Conservation (phyloP, 2,113 vertebrate genomes). For the Choloepus hoffmanni region DNA sequence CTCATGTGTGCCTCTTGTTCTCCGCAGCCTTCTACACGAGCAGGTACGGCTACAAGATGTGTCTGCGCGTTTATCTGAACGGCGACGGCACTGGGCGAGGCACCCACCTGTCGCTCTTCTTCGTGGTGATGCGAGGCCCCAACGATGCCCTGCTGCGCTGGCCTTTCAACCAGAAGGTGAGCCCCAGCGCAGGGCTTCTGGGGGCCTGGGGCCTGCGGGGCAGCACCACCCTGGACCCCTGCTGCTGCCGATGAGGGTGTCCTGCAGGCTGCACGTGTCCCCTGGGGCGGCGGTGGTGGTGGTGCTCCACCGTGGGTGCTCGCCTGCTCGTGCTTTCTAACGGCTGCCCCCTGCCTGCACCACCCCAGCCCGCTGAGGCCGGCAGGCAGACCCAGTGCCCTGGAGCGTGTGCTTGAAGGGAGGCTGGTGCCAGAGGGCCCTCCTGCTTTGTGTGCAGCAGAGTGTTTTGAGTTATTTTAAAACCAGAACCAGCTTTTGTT, state of each 20-base stretch:
- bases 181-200: too few relatives aligned
- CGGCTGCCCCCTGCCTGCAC: too few relatives aligned
- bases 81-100: slow-evolving; percentile 95
- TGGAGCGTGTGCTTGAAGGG: too few relatives aligned
- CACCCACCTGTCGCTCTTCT: slow-evolving; percentile 95
- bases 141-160: slow-evolving; percentile 93
- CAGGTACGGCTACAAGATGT: slow-evolving; percentile 98
- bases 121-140: slow-evolving; percentile 95
- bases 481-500: neutral
- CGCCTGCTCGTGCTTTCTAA: too few relatives aligned
- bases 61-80: slow-evolving; percentile 93
- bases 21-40: slow-evolving; percentile 94
- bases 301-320: neutral
- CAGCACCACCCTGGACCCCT: too few relatives aligned
- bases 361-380: too few relatives aligned
- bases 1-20: neutral
- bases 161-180: slow-evolving; percentile 98
- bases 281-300: neutral
- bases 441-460: fast-evolving
- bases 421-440: neutral
- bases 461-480: neutral
- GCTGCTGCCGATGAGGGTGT: too few relatives aligned
- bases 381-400: too few relatives aligned
- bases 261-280: too few relatives aligned
- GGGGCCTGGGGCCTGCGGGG: too few relatives aligned